Base-by-base conservation (phyloP, 2,113 vertebrate genomes). In the Chaenogobius annularis region DNA sequence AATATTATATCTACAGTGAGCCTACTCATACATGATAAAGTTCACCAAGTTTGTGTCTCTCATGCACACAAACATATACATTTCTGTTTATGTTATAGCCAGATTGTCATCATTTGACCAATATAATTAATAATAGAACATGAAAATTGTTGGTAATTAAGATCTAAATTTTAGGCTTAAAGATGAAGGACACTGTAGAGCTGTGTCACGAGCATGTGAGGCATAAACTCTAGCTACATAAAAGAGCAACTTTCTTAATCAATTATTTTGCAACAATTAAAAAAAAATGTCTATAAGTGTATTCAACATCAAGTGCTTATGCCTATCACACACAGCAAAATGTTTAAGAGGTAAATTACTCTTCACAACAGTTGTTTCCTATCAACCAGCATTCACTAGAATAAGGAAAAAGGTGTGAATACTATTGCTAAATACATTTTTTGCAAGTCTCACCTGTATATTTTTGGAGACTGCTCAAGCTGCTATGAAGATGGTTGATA, bases 341-440 rank as follows among this genome's bases (percentile, higher is more conserved):
- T 68, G 48, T 79, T 50, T 79, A 78, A 86, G 90, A 92, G 90
- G 89, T 92, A 91, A 91, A 90, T 78, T 80, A 86, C 59, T 82
- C 85, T 79, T 86, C 86, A 89, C 85, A 85, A 90, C 82, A 83
- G 67, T 76, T 87, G 77, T 88, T 86, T 89, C 74, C 85, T 83
- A 80, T 83, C 74, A 78, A 87, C 88, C 78, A 82, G 83, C 71
- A 68, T 85, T 17, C 75, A 89, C 85, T 74, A 83, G 80, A 82
- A 74, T 80, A 76, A 88, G 85, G 83, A 85, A 84, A 77, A 87
- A 82, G 72, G 72, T 88, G 84, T 90, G 83, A 86, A 87, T 75
- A 83, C 87, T 90, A 92, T 92, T 92, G 91, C 90, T 92, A 89
- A 90, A 89, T 88, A 92, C 88, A 79, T 83, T 78, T 81, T 82